phyloP scores from a whole-genome alignment of 2,113 vertebrate genomes.

The Diadophis punctatus region DNA sequence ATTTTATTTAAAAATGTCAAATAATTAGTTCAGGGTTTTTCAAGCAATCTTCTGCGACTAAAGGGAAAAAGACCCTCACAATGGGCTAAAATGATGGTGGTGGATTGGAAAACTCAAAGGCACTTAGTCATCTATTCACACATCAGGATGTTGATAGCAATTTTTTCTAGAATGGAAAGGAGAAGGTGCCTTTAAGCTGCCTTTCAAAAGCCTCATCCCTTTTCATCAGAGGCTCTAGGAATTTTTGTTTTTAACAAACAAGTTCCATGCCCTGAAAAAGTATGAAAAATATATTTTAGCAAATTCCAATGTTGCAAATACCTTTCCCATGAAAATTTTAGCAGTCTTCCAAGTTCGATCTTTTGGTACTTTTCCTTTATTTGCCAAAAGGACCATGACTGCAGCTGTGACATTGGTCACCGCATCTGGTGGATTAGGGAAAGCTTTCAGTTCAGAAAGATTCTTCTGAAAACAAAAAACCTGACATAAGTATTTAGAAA shows the following conservation, averaged over 20 bases:
- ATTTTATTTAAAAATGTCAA: background rate
- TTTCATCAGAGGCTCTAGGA: background rate
- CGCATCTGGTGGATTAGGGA: constrained; percentile 73
- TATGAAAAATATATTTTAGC: background rate
- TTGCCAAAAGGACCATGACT: constrained; percentile 79
- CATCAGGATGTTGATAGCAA: background rate
- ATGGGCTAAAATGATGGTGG: background rate
- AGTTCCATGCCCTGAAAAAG: background rate
- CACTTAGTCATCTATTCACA: background rate
- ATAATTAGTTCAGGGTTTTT: background rate
- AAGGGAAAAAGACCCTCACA: background rate
- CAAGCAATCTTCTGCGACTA: background rate
- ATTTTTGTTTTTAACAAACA: background rate
- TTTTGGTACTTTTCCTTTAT: constrained; percentile 70
- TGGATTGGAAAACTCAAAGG: background rate
- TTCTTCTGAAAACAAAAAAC: constrained; percentile 68
- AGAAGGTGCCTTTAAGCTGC: background rate
- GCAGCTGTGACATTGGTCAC: constrained; percentile 78
- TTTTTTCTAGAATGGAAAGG: background rate
- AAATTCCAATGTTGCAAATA: constrained; percentile 38
- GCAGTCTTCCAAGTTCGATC: constrained; percentile 80
- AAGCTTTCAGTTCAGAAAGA: constrained; percentile 82
- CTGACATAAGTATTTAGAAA: background rate
- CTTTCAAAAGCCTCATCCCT: background rate
- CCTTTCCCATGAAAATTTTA: constrained; percentile 80